Evolutionary conservation across 2,888 invertebrate species (phyloP), one percentile per base, ranked within the genome.

Genomic region (Siphlonurus alternatus): DNA sequence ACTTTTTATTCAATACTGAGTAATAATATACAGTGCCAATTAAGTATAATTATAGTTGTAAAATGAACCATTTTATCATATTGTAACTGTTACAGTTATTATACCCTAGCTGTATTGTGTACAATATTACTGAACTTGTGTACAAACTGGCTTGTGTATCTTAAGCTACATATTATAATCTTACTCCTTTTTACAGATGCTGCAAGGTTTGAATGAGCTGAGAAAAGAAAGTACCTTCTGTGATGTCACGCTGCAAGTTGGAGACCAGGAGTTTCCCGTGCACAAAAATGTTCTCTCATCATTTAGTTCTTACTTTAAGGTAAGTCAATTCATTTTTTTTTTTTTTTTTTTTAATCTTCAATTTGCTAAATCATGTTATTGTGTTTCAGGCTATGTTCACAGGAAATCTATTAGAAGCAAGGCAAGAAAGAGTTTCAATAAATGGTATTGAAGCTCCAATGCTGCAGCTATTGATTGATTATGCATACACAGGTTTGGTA

Each of bases 221-320:
- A 69, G 76, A 10, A 70, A 71, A 65, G 69, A 71, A 23, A 71
- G 72, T 2, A 68, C 72, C 54, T 76, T 77, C 67, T 77, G 77
- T 70, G 78, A 78, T 70, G 74, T 78, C 18, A 74, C 73, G 2
- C 68, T 78, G 18, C 72, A 72, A 65, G 75, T 76, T 2, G 76
- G 76, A 59, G 73, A 72, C 18, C 70, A 71, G 38, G 73, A 74
- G 67, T 77, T 76, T 68, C 74, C 74, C 25, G 77, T 76, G 25
- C 78, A 78, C 66, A 72, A 72, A 67, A 72, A 71, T 66, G 76
- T 77, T n/a, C 70, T 78, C 53, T 74, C 76, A 3, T 72, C 77
- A 2, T 76, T 75, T 67, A 77, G 77, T 66, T 74, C 77, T 10
- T 76, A 76, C 67, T 76, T 76, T 68, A 74, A 73, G 70, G 75